Percentiles rank a stretch among this genome's conserved stretches.
Conservation (phyloP, 1,140 invertebrate genomes). For the Drosophila elegans region DNA sequence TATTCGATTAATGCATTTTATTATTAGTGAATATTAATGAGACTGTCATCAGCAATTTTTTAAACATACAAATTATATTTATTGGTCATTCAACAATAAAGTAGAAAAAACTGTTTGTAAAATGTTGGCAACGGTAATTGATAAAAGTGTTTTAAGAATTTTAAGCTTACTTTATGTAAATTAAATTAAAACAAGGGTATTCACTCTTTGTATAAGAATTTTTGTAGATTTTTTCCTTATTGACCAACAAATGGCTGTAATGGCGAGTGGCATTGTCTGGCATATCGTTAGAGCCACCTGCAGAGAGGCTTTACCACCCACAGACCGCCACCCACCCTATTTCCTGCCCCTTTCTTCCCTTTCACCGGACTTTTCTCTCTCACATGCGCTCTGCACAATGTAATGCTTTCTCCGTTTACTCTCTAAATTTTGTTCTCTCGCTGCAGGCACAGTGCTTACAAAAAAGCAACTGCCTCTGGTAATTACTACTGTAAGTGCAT, state of each 20-base stretch:
- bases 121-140: no score
- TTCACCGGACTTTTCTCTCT: constrained; percentile 11
- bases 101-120: no score
- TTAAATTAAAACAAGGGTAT: constrained; percentile 9
- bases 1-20: background rate
- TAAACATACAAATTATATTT: no score
- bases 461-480: background rate
- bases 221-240: constrained; percentile 13
- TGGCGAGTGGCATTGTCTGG: constrained; percentile 38
- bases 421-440: constrained; percentile 7
- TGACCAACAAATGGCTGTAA: constrained; percentile 53
- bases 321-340: background rate
- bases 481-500: background rate
- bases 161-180: no score
- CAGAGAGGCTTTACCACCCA: constrained; percentile 9
- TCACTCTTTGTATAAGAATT: background rate
- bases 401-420: constrained; percentile 7
- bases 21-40: no score
- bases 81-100: no score
- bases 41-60: no score
- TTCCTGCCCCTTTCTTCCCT: background rate
- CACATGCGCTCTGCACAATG: constrained; percentile 39
- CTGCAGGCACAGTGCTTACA: constrained; percentile 36
- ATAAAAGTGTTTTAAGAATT: no score
- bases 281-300: constrained; percentile 46